Evolutionary conservation across 2,113 vertebrate species (phyloP).

Genomic region (Dermatemys mawii): DNA sequence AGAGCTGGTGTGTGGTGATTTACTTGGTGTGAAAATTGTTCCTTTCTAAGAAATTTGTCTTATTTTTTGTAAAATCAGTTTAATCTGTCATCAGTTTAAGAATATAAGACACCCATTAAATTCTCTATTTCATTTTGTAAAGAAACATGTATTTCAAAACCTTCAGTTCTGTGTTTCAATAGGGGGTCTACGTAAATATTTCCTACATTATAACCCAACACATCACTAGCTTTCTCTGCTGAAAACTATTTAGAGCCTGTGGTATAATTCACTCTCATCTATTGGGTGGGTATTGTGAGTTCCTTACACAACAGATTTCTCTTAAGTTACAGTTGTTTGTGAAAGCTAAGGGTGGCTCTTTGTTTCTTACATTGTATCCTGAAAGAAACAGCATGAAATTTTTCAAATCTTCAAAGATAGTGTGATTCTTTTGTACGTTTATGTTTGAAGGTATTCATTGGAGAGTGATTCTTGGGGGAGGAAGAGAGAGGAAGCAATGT

Average conservation of each 20-base stretch:
- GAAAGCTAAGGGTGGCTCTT: neutral
- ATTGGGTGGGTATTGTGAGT: neutral
- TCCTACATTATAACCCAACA: neutral
- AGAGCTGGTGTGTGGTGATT: slow-evolving; percentile 35
- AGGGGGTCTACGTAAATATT: neutral
- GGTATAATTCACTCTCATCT: neutral
- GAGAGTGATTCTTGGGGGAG: slow-evolving; percentile 47
- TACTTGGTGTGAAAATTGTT: slow-evolving; percentile 29
- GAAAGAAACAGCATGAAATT: neutral
- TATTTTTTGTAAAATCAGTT: neutral
- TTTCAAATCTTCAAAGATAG: neutral
- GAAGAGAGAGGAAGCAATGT: neutral
- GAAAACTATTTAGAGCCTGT: neutral
- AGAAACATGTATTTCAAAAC: neutral
- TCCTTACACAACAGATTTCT: neutral
- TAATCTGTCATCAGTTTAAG: neutral
- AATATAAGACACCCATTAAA: neutral
- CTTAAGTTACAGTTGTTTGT: neutral
- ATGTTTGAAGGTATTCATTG: slow-evolving; percentile 30
- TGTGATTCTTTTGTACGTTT: neutral
- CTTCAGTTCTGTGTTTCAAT: neutral
- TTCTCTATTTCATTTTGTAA: neutral
- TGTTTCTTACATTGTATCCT: neutral
- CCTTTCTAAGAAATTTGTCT: neutral
- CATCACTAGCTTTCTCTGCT: neutral